Percentiles rank a stretch among this genome's conserved stretches.
Evolutionary conservation across 1,140 invertebrate species (phyloP).

Genomic region (Drosophila equinoxialis): DNA sequence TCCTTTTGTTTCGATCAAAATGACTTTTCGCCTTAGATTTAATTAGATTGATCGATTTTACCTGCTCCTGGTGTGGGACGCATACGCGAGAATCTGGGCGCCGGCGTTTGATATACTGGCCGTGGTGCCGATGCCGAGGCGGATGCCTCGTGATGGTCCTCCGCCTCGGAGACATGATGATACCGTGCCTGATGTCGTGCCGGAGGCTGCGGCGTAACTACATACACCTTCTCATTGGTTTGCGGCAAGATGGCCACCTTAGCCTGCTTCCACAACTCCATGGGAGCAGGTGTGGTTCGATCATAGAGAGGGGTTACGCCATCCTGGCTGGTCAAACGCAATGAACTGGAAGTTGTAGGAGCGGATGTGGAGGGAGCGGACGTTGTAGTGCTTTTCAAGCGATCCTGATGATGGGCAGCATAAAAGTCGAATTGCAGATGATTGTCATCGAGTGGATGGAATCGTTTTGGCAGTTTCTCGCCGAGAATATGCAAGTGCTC

Average conservation of each 20-base stretch:
- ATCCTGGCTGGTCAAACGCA: constrained; percentile 1
- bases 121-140: constrained; percentile 28
- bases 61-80: constrained; percentile 84
- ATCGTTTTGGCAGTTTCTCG: constrained; percentile 46
- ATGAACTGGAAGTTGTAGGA: constrained; percentile 16
- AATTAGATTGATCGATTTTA: not conserved
- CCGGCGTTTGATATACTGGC: constrained; percentile 84
- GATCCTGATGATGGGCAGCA: constrained; percentile 16
- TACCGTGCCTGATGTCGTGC: not conserved
- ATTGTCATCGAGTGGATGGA: constrained; percentile 69
- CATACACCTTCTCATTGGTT: constrained; percentile 90
- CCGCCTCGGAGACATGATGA: constrained; percentile 22
- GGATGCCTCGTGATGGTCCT: constrained; percentile 40
- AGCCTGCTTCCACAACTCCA: constrained; percentile 86
- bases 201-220: constrained; percentile 88
- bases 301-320: constrained; percentile 61
- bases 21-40: too few relatives aligned
- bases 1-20: too few relatives aligned
- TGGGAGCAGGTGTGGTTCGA: constrained; percentile 51
- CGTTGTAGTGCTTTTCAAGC: constrained; percentile 6
- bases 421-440: constrained; percentile 59
- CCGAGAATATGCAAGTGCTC: constrained; percentile 62
- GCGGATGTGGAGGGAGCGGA: constrained; percentile 21
- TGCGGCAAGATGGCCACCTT: constrained; percentile 88
- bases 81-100: constrained; percentile 85